Evolutionary conservation across 2,888 invertebrate species (phyloP).

Genomic region (Andricus quercusramuli): DNA sequence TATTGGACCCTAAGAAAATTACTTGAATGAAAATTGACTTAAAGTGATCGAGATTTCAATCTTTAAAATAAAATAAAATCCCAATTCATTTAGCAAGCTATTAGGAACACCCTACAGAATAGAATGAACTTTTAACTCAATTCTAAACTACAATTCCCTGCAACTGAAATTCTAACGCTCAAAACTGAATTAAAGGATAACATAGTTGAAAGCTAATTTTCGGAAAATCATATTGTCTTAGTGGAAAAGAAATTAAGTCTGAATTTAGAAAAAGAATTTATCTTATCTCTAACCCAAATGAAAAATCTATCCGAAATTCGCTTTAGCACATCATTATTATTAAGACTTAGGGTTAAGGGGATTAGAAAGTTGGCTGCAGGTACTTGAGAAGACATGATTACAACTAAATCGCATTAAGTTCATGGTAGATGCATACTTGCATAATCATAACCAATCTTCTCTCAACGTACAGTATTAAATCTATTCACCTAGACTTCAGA

Average conservation of each 20-base stretch:
- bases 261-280: background rate
- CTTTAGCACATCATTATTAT: background rate
- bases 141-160: slow-evolving; percentile 20
- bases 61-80: background rate
- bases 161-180: slow-evolving; percentile 1
- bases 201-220: background rate
- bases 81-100: background rate
- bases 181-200: slow-evolving; percentile 2
- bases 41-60: background rate
- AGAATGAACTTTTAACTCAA: slow-evolving; percentile 3
- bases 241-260: background rate
- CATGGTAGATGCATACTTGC: background rate
- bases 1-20: background rate
- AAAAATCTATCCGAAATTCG: background rate
- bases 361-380: background rate
- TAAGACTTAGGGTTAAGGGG: background rate
- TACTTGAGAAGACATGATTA: background rate
- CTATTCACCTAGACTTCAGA: background rate
- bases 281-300: background rate
- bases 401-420: background rate
- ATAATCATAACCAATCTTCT: background rate
- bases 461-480: background rate
- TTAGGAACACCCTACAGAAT: background rate
- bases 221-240: background rate
- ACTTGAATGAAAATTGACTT: background rate